Conservation (phyloP, 2,113 vertebrate species). For the Prochilodus magdalenae region DNA sequence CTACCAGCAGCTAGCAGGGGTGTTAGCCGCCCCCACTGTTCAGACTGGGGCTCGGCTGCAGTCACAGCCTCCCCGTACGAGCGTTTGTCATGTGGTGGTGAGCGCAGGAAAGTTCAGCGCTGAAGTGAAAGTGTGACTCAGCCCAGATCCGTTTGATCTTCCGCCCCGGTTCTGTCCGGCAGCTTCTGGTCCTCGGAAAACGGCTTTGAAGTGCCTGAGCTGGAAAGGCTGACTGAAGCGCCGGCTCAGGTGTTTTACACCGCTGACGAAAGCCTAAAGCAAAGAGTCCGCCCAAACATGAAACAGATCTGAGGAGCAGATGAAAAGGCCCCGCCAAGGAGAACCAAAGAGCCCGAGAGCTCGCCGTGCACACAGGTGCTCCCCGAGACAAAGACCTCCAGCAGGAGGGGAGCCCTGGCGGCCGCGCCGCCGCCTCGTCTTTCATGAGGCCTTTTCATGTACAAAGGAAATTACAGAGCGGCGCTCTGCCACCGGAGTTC, state of each 20-base stretch:
- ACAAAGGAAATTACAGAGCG: conserved; percentile 35
- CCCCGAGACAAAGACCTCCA: conserved; percentile 25
- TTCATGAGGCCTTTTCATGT: conserved; percentile 12
- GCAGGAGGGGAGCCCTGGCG: conserved; percentile 40
- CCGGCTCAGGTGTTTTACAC: conserved; percentile 22
- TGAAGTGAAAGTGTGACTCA: conserved; percentile 28
- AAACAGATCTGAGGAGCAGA: conserved; percentile 34
- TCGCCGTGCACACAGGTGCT: conserved; percentile 44
- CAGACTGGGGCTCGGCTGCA: too few species aligned
- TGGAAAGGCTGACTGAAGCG: background rate
- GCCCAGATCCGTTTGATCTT: background rate
- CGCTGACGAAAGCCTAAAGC: conserved; percentile 19
- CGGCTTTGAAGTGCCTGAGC: background rate
- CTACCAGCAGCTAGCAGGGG: too few species aligned
- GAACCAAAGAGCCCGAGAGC: too few species aligned
- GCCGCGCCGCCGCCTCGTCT: background rate
- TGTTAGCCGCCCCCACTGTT: too few species aligned
- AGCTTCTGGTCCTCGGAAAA: too few species aligned
- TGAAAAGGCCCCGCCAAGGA: conserved; percentile 27
- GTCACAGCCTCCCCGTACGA: too few species aligned
- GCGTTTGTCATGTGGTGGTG: too few species aligned
- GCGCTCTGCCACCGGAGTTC: conserved; percentile 12
- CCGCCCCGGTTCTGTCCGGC: background rate
- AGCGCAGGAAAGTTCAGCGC: background rate
- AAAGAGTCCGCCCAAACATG: conserved; percentile 35